These are phyloP conservation scores for Pseudomyrmex dendroicus DNA, from an alignment of 1,140 invertebrate species.

Conservation along the genomic window DNA sequence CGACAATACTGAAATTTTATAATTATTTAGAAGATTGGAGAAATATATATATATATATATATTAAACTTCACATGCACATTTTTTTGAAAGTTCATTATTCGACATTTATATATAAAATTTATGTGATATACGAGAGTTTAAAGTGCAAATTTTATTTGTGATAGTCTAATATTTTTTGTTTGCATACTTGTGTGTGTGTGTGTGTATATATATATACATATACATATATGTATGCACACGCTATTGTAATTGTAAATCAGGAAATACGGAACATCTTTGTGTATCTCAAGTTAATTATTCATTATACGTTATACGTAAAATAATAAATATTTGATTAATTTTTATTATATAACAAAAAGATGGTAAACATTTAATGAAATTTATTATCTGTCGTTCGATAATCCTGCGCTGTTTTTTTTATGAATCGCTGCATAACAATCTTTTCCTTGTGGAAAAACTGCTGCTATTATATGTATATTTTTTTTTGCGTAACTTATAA, in stretches of 20 bases:
- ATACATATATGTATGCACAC: too few species aligned
- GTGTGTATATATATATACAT: too few species aligned
- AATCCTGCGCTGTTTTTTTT: too few species aligned
- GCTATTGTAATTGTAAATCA: too few species aligned
- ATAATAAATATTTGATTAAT: too few species aligned
- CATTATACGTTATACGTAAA: too few species aligned
- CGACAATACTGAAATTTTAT: slow-evolving; percentile 47
- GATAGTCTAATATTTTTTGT: slow-evolving; percentile 24
- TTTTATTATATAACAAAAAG: too few species aligned
- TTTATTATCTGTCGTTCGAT: too few species aligned
- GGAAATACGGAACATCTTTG: slow-evolving; percentile 37
- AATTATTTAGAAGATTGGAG: slow-evolving; percentile 22
- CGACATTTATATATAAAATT: slow-evolving; percentile 31
- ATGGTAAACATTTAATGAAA: too few species aligned
- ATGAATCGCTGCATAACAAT: too few species aligned
- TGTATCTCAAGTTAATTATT: too few species aligned
- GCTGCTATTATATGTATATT: neutral
- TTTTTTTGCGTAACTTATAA: neutral
- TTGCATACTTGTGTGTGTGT: neutral
- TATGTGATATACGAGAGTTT: slow-evolving; percentile 21
- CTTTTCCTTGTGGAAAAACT: too few species aligned
- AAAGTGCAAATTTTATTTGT: slow-evolving; percentile 38
- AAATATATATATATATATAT: slow-evolving; percentile 41
- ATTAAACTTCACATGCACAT: neutral
- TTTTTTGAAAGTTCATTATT: slow-evolving; percentile 35